These are phyloP conservation scores for Caenorhabditis brenneri DNA, from an alignment of 1,140 invertebrate genomes.

Conservation along the genomic window DNA sequence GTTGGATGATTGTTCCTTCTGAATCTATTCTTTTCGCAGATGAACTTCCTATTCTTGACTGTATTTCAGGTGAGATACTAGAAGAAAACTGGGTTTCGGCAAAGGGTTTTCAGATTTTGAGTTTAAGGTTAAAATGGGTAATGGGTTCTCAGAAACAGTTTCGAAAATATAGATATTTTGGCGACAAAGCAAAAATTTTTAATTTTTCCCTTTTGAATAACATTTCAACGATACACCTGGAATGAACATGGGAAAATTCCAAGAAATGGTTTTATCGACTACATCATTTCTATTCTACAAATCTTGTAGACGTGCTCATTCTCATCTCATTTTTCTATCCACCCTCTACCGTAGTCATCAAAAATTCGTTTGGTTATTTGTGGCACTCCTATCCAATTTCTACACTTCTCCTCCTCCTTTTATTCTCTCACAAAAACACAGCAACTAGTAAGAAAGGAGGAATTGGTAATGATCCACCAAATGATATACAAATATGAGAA, in stretches of 20 bases:
- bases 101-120: no score
- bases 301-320: not conserved
- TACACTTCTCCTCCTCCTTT: not conserved
- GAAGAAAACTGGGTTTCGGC: no score
- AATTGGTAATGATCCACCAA: slow-evolving; percentile 31
- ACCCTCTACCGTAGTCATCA: slow-evolving; percentile 35
- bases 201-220: no score
- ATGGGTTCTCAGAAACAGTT: no score
- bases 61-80: slow-evolving; percentile 15
- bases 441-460: not conserved
- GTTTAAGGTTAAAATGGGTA: no score
- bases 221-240: no score
- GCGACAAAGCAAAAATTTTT: no score
- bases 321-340: not conserved
- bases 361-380: slow-evolving; percentile 8
- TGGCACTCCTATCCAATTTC: not conserved
- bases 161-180: no score
- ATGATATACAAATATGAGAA: slow-evolving; percentile 3
- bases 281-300: not conserved
- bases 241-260: not conserved
- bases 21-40: slow-evolving; percentile 18
- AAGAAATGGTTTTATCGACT: not conserved
- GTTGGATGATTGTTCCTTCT: slow-evolving; percentile 27
- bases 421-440: not conserved
- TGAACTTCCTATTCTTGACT: slow-evolving; percentile 33